phyloP scores from a whole-genome alignment of 2,888 invertebrate genomes.

The Ypsolopha sequella region DNA sequence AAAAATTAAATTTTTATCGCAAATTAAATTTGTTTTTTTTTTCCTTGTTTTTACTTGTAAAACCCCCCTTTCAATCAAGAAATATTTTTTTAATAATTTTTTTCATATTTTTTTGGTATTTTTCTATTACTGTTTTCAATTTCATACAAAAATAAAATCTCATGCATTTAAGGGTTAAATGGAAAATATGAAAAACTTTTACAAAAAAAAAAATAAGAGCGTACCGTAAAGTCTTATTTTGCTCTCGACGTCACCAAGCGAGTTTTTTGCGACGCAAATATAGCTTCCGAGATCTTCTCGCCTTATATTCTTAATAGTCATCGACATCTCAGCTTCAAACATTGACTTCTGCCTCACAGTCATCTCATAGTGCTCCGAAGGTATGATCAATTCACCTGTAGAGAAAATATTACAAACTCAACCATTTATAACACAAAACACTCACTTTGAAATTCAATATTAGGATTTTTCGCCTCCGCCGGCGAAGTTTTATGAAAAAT shows the following conservation, averaged over 20 bases:
- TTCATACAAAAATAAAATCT: background rate
- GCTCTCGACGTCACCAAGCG: slow-evolving; percentile 89
- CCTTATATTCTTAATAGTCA: slow-evolving; percentile 84
- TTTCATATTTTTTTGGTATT: too few relatives aligned
- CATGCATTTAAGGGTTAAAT: too few relatives aligned
- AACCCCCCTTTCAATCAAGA: too few relatives aligned
- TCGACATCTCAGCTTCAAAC: slow-evolving; percentile 88
- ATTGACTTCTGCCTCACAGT: slow-evolving; percentile 78
- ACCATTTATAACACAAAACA: slow-evolving; percentile 54
- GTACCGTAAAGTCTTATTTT: slow-evolving; percentile 90
- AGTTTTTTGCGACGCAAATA: slow-evolving; percentile 89
- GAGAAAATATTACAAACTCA: slow-evolving; percentile 11
- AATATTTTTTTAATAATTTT: too few relatives aligned
- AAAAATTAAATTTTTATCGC: too few relatives aligned
- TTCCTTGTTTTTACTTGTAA: too few relatives aligned
- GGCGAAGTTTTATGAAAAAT: slow-evolving; percentile 67
- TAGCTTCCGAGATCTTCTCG: slow-evolving; percentile 86
- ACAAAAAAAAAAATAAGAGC: slow-evolving; percentile 1
- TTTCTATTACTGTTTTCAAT: too few relatives aligned
- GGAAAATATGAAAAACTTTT: slow-evolving; percentile 8
- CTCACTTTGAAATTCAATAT: slow-evolving; percentile 65
- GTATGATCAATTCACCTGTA: slow-evolving; percentile 85
- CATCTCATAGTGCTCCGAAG: slow-evolving; percentile 86
- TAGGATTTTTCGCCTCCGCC: slow-evolving; percentile 62
- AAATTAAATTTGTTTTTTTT: too few relatives aligned